Conservation (phyloP, 2,888 invertebrate species). For the Mimumesa dahlbomi region DNA sequence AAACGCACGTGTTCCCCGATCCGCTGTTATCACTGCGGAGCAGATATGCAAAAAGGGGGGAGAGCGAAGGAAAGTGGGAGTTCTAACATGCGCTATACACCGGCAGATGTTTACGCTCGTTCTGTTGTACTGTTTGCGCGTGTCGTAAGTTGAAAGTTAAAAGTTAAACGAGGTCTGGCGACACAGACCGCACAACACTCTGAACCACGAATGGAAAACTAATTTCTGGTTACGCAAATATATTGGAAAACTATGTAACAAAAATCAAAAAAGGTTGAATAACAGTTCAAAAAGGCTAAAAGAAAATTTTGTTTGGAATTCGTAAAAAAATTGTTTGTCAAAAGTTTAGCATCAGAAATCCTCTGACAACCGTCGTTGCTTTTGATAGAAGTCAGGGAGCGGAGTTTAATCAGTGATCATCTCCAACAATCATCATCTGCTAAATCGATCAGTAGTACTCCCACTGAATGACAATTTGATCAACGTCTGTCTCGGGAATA, state of each 20-base stretch:
- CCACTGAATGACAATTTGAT: slow-evolving; percentile 72
- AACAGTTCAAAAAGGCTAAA: slow-evolving; percentile 2
- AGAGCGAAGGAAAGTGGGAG: slow-evolving; percentile 3
- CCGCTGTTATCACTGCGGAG: no score
- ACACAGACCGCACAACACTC: no score
- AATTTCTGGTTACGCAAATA: no score
- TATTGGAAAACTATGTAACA: no score
- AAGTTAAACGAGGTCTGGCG: slow-evolving; percentile 39
- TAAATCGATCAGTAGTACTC: slow-evolving; percentile 77
- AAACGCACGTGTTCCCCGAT: background rate
- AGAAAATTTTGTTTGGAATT: background rate
- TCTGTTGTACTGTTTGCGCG: slow-evolving; percentile 3
- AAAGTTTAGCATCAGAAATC: slow-evolving; percentile 74
- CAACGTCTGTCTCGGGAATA: background rate
- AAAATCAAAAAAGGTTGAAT: background rate
- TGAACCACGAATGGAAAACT: background rate
- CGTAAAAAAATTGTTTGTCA: background rate
- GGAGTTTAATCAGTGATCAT: slow-evolving; percentile 76
- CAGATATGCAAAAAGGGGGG: background rate
- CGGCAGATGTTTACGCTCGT: slow-evolving; percentile 33
- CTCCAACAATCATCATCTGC: slow-evolving; percentile 75
- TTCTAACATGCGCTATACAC: slow-evolving; percentile 31
- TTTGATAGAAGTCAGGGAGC: slow-evolving; percentile 65
- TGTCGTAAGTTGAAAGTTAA: background rate
- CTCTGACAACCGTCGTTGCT: slow-evolving; percentile 68